phyloP scores from a whole-genome alignment of 2,113 vertebrate species.

The Phylloscopus whistleri region DNA sequence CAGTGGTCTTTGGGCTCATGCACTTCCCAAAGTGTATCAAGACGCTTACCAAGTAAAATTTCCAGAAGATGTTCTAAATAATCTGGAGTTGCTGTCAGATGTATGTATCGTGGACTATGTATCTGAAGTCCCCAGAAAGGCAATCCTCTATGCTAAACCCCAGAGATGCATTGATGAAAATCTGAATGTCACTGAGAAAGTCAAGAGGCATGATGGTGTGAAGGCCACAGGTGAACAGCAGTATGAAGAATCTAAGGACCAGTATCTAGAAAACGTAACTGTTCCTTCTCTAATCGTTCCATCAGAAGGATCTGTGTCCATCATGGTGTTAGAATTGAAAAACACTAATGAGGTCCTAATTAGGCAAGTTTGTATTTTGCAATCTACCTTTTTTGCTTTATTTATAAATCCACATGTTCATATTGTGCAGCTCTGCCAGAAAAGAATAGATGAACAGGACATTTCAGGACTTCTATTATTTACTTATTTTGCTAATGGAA shows the following conservation, averaged over 20 bases:
- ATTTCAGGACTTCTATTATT: background rate
- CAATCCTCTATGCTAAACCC: slow-evolving; percentile 84
- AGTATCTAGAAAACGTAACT: slow-evolving; percentile 32
- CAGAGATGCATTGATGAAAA: slow-evolving; percentile 50
- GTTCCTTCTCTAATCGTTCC: slow-evolving; percentile 79
- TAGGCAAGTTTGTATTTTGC: slow-evolving; percentile 74
- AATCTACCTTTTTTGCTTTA: background rate
- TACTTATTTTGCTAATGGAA: background rate
- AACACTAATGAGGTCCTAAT: slow-evolving; percentile 83
- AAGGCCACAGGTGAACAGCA: slow-evolving; percentile 61
- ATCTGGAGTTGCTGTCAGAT: slow-evolving; percentile 80
- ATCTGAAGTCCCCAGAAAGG: slow-evolving; percentile 78
- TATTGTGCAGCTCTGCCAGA: background rate
- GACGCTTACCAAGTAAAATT: slow-evolving; percentile 82
- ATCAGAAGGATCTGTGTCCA: slow-evolving; percentile 79
- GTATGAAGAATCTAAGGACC: slow-evolving; percentile 44
- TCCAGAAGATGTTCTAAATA: slow-evolving; percentile 78
- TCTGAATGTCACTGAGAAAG: slow-evolving; percentile 56
- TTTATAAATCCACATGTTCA: background rate
- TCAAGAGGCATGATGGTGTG: background rate
- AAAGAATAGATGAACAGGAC: background rate
- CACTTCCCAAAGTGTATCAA: slow-evolving; percentile 86
- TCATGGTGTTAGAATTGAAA: slow-evolving; percentile 83
- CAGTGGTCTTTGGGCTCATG: slow-evolving; percentile 86
- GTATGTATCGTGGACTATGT: slow-evolving; percentile 83